These are phyloP conservation scores for Enoplosus armatus DNA, from an alignment of 2,797 vertebrate species.

Conservation along the genomic window DNA sequence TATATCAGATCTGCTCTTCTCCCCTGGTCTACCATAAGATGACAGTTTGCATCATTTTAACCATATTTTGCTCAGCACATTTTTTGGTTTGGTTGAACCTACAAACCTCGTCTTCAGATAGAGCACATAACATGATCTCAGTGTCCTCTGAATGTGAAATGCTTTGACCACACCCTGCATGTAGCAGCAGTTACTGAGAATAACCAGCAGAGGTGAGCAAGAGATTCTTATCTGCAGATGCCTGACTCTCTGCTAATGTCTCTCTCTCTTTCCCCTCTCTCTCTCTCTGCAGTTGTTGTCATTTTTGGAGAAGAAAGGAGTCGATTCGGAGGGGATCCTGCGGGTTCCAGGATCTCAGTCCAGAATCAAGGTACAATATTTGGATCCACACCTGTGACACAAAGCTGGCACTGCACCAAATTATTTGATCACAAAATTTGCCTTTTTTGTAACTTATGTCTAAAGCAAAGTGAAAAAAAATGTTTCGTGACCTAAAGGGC, in stretches of 20 bases:
- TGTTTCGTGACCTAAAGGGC: neutral
- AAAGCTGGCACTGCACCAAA: neutral
- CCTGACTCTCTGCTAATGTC: constrained; percentile 29
- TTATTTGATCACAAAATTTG: neutral
- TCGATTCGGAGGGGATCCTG: constrained; percentile 92
- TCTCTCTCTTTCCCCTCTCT: constrained; percentile 27
- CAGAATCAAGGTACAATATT: constrained; percentile 90
- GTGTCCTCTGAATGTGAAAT: constrained; percentile 36
- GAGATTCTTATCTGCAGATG: constrained; percentile 61
- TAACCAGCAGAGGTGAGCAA: constrained; percentile 77
- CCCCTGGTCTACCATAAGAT: neutral
- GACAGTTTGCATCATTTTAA: neutral
- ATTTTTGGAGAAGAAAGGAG: constrained; percentile 91
- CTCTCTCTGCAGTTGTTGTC: constrained; percentile 87
- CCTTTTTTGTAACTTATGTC: neutral
- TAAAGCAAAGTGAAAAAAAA: constrained; percentile 8
- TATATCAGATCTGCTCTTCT: neutral
- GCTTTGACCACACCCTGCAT: constrained; percentile 71
- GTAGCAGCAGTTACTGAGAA: constrained; percentile 68
- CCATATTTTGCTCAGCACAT: neutral
- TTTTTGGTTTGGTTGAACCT: neutral
- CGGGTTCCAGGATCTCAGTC: constrained; percentile 92
- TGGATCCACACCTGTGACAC: neutral
- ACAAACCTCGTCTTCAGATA: neutral
- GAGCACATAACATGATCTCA: neutral